Base-by-base conservation (phyloP, 35 echinoderm and acorn worm genomes). In the Anneissia japonica region DNA sequence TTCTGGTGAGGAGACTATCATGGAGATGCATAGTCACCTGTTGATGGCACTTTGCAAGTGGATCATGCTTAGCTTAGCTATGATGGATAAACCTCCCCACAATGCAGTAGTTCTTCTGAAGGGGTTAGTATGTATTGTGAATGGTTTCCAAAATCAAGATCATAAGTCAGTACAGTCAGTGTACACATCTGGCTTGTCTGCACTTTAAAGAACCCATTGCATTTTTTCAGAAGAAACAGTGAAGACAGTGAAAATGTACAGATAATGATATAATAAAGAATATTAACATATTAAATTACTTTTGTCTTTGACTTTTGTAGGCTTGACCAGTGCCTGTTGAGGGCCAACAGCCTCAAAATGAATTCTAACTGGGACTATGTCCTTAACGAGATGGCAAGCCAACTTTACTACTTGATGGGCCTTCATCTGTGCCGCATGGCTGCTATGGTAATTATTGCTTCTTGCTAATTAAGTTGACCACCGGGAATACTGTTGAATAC, bases 401-500 rank as follows among this genome's bases (percentile, higher is more conserved):
- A 99, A 40, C 86, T 99, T 39, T 90, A 91, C 72, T 94, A 85
- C 37, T 89, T 91, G 29, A 40, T 93, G 0, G 96, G 89, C 14
- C 82, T 92, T 19, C 82, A 87, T 3, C 77, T 94, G 21, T 64
- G 88, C 64, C 90, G 94, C 29, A 88, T 92, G 90, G 91, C 92
- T 32, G 81, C 89, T 39, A 90, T 75, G 23, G 96, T 99, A 91
- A 99, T 91, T n/a, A n/a, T n/a, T n/a, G n/a, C n/a, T n/a, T n/a
- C n/a, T n/a, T n/a, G n/a, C n/a, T n/a, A n/a, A n/a, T n/a, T n/a
- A n/a, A n/a, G n/a, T n/a, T n/a, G n/a, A n/a, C n/a, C n/a, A n/a
- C n/a, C n/a, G n/a, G n/a, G n/a, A n/a, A n/a, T n/a, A n/a, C n/a
- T n/a, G n/a, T n/a, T n/a, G n/a, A n/a, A n/a, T n/a, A n/a, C n/a